Evolutionary conservation across 2,797 vertebrate genomes (phyloP).

Genomic region (Melanotaenia pygmaea): DNA sequence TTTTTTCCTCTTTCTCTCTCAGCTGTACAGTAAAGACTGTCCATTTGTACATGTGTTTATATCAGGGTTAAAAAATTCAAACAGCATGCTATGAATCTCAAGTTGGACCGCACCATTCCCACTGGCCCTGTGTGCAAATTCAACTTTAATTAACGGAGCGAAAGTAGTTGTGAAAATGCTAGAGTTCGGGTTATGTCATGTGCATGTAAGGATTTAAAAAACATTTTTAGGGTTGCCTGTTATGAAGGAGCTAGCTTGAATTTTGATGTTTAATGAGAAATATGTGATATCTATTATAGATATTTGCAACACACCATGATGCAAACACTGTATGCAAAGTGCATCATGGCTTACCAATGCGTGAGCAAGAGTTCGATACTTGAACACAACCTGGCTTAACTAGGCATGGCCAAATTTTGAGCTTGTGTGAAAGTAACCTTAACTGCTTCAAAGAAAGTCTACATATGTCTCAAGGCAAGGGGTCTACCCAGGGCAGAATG

Average conservation of each 20-base stretch:
- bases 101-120: constrained; percentile 48
- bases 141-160: constrained; percentile 55
- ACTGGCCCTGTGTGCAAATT: constrained; percentile 48
- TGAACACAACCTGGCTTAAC: constrained; percentile 65
- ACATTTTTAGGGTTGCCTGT: constrained; percentile 29
- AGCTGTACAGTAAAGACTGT: constrained; percentile 49
- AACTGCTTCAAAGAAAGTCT: constrained; percentile 81
- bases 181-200: constrained; percentile 25
- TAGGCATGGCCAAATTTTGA: constrained; percentile 71
- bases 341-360: constrained; percentile 64
- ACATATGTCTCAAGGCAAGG: constrained; percentile 72
- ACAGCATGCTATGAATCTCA: constrained; percentile 62
- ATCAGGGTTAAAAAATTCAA: constrained; percentile 36
- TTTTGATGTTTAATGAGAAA: constrained; percentile 10
- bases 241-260: constrained; percentile 4
- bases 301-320: constrained; percentile 29
- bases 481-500: constrained; percentile 72
- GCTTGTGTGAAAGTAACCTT: constrained; percentile 78
- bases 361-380: constrained; percentile 66
- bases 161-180: constrained; percentile 47
- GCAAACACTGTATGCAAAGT: constrained; percentile 62
- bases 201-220: constrained; percentile 27
- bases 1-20: neutral
- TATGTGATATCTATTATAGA: constrained; percentile 18
- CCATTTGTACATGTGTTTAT: constrained; percentile 58